Evolutionary conservation across 2,888 invertebrate genomes (phyloP), one percentile per base, ranked within the genome.

Genomic region (Leucophenga maculata): DNA sequence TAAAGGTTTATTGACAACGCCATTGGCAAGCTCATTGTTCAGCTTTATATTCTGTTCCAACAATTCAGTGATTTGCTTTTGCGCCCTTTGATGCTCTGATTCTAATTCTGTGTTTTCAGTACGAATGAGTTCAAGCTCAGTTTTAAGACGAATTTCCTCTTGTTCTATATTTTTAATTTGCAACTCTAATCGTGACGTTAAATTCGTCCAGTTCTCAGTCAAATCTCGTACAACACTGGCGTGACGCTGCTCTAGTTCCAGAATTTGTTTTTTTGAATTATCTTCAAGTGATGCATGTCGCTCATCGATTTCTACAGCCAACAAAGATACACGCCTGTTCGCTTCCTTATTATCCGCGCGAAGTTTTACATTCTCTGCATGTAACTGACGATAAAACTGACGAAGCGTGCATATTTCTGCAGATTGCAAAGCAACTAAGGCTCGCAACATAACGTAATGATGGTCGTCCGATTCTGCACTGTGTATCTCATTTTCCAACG

Each of bases 221-320:
- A 95, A 87, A 55, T 92, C 92, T 71, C 93, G 93, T 9, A 94
- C 88, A 71, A 93, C 92, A 74, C 96, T 96, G 0, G 93, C 90
- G 84, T 96, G 95, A 70, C 94, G 92, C 71, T 92, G 91, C 84
- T 96, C 96, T 20, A 95, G 87, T 59, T 92, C 89, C 71, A 93
- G 92, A 60, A 93, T 91, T 89, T 91, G 73, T 71, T 87, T 78
- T 83, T 93, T 92, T 32, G 94, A 91, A 39, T 93, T 92, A 73
- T 92, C 92, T 86, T 97, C 97, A 85, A 97, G 91, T 70, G 93
- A 92, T 0, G 93, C 92, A 86, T 97, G 96, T 78, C 94, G 93
- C 82, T 97, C 97, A 86, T 98, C 97, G 1, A 97, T 94, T 88
- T 97, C 97, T 79, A 95, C 95, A 1, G 96, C 97, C 65, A 97